Evolutionary conservation across 1,140 invertebrate species (phyloP).

Genomic region (Brachionus manjavacas): DNA sequence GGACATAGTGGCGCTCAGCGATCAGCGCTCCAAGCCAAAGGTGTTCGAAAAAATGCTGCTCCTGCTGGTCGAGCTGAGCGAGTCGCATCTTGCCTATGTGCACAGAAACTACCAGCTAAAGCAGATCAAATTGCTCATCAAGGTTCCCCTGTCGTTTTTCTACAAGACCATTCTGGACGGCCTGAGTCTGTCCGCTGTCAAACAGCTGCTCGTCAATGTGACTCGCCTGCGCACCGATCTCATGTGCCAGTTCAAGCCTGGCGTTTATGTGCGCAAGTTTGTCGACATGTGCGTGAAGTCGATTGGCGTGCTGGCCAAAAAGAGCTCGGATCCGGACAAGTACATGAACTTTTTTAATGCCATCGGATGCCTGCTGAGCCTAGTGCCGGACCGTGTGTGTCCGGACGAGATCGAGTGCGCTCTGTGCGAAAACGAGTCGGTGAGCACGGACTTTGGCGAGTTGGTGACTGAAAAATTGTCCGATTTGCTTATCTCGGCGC

Average conservation of each 20-base stretch:
- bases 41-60: conserved; percentile 2
- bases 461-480: background rate
- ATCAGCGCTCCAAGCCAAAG: background rate
- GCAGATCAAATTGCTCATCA: background rate
- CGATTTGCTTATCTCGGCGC: background rate
- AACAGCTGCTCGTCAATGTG: background rate
- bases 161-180: background rate
- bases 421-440: background rate
- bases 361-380: background rate
- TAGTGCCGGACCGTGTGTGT: background rate
- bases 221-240: background rate
- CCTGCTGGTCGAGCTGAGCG: background rate
- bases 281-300: conserved; percentile 32
- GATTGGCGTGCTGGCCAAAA: background rate
- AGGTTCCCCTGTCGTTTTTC: background rate
- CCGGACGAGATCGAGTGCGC: background rate
- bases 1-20: background rate
- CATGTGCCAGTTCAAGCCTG: background rate
- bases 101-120: background rate
- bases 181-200: background rate
- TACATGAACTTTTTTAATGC: conserved; percentile 4
- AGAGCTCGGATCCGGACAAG: background rate
- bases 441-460: background rate
- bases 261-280: background rate
- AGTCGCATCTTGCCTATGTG: background rate